Percentiles rank a stretch among this genome's conserved stretches.
Conservation (phyloP, 1,140 invertebrate genomes). For the Gyrodactylus bullatarudis region DNA sequence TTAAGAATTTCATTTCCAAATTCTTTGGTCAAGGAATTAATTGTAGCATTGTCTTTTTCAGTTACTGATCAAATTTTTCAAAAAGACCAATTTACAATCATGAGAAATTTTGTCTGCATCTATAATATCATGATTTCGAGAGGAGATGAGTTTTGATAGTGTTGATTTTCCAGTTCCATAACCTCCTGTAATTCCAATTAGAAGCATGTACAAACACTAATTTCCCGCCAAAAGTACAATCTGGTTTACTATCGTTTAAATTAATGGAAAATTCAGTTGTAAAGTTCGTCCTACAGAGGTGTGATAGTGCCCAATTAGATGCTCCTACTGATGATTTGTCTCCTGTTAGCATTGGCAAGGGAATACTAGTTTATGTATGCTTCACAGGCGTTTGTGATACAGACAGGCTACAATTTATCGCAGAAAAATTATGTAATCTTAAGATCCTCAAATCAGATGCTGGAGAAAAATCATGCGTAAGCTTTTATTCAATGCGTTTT, state of each 20-base stretch:
- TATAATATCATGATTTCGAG: not conserved
- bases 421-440: not conserved
- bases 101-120: not conserved
- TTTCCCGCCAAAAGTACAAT: no score
- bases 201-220: not conserved
- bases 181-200: not conserved
- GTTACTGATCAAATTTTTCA: not conserved
- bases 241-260: no score
- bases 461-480: not conserved
- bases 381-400: not conserved
- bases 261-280: no score
- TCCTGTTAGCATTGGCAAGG: not conserved
- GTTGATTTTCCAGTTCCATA: not conserved
- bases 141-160: not conserved
- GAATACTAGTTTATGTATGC: not conserved
- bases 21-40: not conserved
- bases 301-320: not conserved
- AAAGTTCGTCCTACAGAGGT: not conserved
- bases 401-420: not conserved
- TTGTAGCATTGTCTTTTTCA: not conserved
- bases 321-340: not conserved
- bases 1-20: not conserved
- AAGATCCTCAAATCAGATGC: not conserved
- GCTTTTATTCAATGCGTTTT: no score
- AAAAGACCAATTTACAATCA: not conserved